These are phyloP conservation scores for Trissolcus japonicus DNA, from an alignment of 2,888 invertebrate species.

Conservation along the genomic window DNA sequence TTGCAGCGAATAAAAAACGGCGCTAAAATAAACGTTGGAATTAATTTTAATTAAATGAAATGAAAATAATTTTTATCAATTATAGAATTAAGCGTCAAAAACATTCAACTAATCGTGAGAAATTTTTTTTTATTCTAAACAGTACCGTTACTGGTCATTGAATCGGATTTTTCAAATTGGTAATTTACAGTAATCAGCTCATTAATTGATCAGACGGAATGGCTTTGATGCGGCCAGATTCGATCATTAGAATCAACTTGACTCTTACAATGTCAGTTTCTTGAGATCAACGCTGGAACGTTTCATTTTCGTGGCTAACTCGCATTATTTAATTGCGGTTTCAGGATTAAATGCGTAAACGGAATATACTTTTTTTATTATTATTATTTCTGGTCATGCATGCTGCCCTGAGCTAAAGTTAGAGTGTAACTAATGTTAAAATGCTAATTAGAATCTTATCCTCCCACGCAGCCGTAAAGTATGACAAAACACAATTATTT, in stretches of 20 bases:
- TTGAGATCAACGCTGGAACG: conserved; percentile 1
- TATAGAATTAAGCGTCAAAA: too few species aligned
- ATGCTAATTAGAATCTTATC: conserved; percentile 22
- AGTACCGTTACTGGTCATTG: background rate
- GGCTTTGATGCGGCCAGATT: background rate
- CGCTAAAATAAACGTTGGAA: too few species aligned
- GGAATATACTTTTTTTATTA: conserved; percentile 10
- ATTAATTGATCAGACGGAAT: background rate
- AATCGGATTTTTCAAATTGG: background rate
- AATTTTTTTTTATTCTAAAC: background rate
- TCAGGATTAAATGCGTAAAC: conserved; percentile 13
- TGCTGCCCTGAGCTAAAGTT: conserved; percentile 5
- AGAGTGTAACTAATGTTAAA: conserved; percentile 15
- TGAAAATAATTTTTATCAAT: too few species aligned
- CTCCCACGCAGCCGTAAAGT: conserved; percentile 4
- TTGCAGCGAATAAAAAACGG: too few species aligned
- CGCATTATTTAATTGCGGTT: conserved; percentile 22
- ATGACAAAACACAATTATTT: conserved; percentile 8
- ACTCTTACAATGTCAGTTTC: conserved; percentile 9
- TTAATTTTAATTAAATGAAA: too few species aligned
- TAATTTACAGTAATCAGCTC: background rate
- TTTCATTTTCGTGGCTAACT: conserved; percentile 14
- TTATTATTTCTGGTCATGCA: background rate
- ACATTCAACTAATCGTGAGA: background rate
- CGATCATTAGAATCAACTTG: background rate